Conservation (phyloP, 2,113 vertebrate genomes). For the Gallinago media region DNA sequence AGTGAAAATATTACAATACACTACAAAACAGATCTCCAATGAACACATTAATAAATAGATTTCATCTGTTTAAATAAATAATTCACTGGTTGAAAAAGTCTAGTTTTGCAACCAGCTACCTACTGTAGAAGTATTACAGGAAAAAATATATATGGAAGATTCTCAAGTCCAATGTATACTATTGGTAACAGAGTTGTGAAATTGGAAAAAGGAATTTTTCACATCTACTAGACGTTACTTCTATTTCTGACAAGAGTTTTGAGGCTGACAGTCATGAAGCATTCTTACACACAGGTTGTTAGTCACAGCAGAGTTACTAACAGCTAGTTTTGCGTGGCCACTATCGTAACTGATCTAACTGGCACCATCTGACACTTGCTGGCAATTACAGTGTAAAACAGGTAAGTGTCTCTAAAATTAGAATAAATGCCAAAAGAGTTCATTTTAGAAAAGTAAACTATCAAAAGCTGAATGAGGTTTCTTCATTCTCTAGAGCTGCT, state of each 20-base stretch:
- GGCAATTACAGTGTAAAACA: not conserved
- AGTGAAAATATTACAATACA: not conserved
- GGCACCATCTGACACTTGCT: not conserved
- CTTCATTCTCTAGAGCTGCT: not conserved
- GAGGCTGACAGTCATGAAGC: not conserved
- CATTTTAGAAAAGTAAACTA: not conserved
- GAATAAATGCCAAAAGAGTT: not conserved
- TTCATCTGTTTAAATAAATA: not conserved
- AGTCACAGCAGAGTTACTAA: not conserved
- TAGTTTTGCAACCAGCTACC: not conserved
- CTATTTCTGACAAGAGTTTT: not conserved
- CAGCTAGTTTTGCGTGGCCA: not conserved
- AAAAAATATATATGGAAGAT: not conserved
- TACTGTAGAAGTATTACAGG: not conserved
- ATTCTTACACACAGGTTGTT: not conserved
- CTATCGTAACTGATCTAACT: not conserved
- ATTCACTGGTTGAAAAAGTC: not conserved
- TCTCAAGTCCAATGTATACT: not conserved
- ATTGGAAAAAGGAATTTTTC: not conserved
- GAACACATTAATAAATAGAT: not conserved
- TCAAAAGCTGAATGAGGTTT: not conserved
- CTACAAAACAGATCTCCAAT: not conserved
- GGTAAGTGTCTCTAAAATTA: fast-evolving
- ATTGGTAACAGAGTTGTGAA: not conserved
- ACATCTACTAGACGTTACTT: not conserved